Percentiles rank a stretch among this genome's conserved stretches.
Conservation (phyloP, 2,797 vertebrate genomes). For the Peromyscus eremicus region DNA sequence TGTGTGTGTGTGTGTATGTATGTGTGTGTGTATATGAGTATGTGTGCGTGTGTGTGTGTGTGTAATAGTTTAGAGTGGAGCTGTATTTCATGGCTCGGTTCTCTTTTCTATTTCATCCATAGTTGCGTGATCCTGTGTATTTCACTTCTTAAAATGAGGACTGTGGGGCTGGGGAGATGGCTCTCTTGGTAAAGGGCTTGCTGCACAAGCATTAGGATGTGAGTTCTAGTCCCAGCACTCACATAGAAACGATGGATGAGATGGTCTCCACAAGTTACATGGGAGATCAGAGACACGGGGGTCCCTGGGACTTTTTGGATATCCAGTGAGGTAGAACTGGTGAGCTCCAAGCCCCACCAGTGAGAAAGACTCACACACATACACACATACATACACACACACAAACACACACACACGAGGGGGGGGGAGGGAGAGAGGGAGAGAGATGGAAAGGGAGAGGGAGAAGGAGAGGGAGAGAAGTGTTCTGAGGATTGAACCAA, state of each 20-base stretch:
- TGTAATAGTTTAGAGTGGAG: fast-evolving
- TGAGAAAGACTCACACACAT: neutral
- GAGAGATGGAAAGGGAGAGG: no score
- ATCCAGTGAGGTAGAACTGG: neutral
- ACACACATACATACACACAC: neutral
- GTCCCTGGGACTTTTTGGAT: neutral
- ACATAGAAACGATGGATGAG: neutral
- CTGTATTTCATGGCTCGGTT: neutral
- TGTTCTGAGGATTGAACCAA: neutral
- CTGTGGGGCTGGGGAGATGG: no score
- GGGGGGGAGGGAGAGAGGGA: neutral
- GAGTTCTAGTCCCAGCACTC: neutral
- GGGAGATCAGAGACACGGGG: neutral
- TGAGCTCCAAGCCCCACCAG: neutral
- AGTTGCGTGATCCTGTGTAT: neutral
- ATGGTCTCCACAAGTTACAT: no score
- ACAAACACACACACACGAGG: neutral
- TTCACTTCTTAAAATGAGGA: neutral
- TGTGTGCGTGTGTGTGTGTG: fast-evolving
- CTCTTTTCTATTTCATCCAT: neutral
- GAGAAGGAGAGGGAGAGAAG: neutral
- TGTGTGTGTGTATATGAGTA: neutral
- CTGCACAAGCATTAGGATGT: neutral
- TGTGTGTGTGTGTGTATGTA: neutral
- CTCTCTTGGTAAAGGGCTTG: neutral